phyloP scores from a whole-genome alignment of 2,113 vertebrate genomes.

The Trogon surrucura region DNA sequence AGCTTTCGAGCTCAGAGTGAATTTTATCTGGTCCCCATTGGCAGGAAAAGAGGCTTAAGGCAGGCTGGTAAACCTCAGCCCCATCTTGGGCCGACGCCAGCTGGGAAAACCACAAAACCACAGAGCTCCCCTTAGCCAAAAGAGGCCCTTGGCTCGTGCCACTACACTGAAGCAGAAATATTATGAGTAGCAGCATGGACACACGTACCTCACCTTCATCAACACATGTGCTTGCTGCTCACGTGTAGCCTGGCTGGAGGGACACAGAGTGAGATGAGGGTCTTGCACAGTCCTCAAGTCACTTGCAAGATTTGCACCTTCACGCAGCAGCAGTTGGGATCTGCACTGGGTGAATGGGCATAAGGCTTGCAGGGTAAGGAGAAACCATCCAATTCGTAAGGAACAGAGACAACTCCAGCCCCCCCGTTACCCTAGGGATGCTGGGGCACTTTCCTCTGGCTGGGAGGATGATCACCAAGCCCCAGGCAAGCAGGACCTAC shows the following conservation, averaged over 20 bases:
- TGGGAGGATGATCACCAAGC: not conserved
- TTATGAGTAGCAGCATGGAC: not conserved
- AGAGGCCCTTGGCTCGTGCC: not conserved
- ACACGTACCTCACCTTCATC: not conserved
- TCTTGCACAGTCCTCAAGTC: not conserved
- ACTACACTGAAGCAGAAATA: not conserved
- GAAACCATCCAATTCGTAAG: not conserved
- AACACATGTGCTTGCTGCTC: not conserved
- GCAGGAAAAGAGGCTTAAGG: slow-evolving; percentile 23
- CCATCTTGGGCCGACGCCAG: not conserved
- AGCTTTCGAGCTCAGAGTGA: slow-evolving; percentile 48
- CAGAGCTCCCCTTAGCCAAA: not conserved
- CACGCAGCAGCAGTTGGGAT: too few relatives aligned
- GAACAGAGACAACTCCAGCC: not conserved
- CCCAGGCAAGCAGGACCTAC: not conserved
- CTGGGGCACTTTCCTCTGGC: not conserved
- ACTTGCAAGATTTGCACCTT: not conserved
- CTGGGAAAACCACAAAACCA: not conserved
- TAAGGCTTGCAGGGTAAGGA: not conserved
- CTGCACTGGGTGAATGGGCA: fast-evolving
- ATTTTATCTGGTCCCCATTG: slow-evolving; percentile 54
- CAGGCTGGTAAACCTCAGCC: slow-evolving; percentile 1
- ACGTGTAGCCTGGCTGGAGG: not conserved
- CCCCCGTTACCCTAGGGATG: not conserved
- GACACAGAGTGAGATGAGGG: not conserved